Evolutionary conservation across 2,797 vertebrate species (phyloP).

Genomic region (Remorina albescens): DNA sequence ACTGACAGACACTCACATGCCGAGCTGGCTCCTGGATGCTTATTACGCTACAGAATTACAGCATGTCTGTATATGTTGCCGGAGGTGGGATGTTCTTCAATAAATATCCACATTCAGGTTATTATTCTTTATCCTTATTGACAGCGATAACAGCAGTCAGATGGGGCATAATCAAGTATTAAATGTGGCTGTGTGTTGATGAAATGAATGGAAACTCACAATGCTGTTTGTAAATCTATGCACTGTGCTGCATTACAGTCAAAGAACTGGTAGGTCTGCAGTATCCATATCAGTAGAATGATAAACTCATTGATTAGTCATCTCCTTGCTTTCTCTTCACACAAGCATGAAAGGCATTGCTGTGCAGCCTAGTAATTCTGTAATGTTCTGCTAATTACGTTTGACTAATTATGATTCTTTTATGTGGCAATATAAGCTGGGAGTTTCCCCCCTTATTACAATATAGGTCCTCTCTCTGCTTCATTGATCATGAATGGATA

Average conservation of each 20-base stretch:
- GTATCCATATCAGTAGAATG: constrained; percentile 37
- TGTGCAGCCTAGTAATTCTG: constrained; percentile 76
- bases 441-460: constrained; percentile 76
- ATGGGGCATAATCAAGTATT: constrained; percentile 24
- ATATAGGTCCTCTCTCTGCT: constrained; percentile 73
- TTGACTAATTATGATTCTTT: constrained; percentile 85
- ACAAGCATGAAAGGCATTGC: constrained; percentile 83
- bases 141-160: constrained; percentile 20
- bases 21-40: constrained; percentile 32
- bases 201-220: constrained; percentile 33
- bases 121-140: constrained; percentile 51
- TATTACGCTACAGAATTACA: constrained; percentile 57
- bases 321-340: constrained; percentile 77
- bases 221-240: constrained; percentile 3
- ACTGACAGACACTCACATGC: constrained; percentile 60
- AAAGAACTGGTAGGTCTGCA: constrained; percentile 20
- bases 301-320: constrained; percentile 63
- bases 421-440: constrained; percentile 78
- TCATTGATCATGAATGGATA: constrained; percentile 80
- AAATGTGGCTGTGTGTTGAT: constrained; percentile 36
- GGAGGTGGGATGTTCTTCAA: constrained; percentile 48
- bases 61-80: constrained; percentile 34
- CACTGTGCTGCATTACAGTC: constrained; percentile 13
- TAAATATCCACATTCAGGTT: constrained; percentile 33
- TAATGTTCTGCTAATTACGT: constrained; percentile 87